Conservation (phyloP, 2,113 vertebrate genomes). For the Malurus melanocephalus region DNA sequence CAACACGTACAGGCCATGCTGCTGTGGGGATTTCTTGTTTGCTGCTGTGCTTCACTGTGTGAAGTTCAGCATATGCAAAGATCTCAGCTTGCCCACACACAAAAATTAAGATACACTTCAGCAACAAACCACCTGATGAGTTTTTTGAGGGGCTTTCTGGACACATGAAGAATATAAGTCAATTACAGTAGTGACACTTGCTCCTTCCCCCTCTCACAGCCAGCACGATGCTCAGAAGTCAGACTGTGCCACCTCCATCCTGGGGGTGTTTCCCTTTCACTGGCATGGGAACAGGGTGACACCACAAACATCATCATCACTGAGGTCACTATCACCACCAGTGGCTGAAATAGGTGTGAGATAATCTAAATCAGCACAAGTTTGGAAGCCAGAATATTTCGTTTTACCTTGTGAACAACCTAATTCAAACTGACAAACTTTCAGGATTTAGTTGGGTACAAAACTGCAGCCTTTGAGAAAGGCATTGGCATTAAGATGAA, state of each 20-base stretch:
- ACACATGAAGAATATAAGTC: background rate
- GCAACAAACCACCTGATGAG: background rate
- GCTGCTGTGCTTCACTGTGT: background rate
- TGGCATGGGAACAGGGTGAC: background rate
- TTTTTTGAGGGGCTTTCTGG: background rate
- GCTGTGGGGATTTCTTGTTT: background rate
- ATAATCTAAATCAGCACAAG: background rate
- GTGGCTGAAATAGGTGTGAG: background rate
- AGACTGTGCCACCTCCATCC: background rate
- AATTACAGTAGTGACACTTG: background rate
- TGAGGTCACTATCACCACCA: background rate
- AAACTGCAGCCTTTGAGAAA: conserved; percentile 27
- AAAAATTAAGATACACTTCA: background rate
- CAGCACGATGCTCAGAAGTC: background rate
- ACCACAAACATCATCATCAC: background rate
- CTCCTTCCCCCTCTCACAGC: background rate
- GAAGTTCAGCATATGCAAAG: background rate
- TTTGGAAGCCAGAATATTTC: conserved; percentile 26
- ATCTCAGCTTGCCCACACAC: background rate
- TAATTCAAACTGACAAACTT: conserved; percentile 48
- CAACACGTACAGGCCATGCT: fast-evolving
- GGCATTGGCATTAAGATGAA: conserved; percentile 51
- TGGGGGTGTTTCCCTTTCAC: background rate
- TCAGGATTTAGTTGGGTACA: conserved; percentile 17
- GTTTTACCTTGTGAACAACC: background rate